These are phyloP conservation scores for Carabus problematicus DNA, from an alignment of 2,888 invertebrate genomes.

Conservation along the genomic window DNA sequence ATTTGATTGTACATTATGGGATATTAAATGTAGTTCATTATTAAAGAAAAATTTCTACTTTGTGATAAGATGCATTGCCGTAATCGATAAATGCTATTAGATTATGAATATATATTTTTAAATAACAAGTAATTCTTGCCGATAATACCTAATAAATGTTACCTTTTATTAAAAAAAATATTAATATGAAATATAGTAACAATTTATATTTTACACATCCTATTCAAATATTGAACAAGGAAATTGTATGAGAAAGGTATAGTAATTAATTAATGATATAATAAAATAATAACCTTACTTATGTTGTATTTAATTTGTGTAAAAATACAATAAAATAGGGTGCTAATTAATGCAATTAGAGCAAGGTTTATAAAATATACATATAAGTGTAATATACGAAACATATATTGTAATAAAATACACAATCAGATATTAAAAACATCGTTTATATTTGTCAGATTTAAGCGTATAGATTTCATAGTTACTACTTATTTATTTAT, in stretches of 20 bases:
- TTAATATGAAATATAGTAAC: conserved; percentile 1
- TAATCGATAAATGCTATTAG: too few relatives aligned
- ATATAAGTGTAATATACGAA: conserved; percentile 14
- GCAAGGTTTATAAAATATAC: conserved; percentile 7
- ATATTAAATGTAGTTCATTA: too few relatives aligned
- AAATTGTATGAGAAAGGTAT: too few relatives aligned
- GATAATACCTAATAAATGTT: conserved; percentile 10
- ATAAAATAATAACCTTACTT: not conserved
- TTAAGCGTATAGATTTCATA: not conserved
- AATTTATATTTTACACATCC: too few relatives aligned
- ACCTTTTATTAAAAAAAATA: not conserved
- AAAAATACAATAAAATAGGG: conserved; percentile 25
- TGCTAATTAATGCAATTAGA: conserved; percentile 30
- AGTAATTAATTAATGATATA: too few relatives aligned
- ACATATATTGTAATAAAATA: conserved; percentile 34
- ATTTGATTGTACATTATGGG: too few relatives aligned
- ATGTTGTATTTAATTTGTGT: not conserved
- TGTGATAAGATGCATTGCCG: too few relatives aligned
- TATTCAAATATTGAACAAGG: too few relatives aligned
- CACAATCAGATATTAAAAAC: conserved; percentile 26
- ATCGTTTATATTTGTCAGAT: not conserved
- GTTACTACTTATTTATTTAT: conserved; percentile 24
- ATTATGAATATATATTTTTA: too few relatives aligned
- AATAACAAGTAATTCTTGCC: conserved; percentile 7
- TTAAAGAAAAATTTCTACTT: too few relatives aligned